Percentiles rank a stretch among this genome's conserved stretches.
phyloP scores from a whole-genome alignment of 1,140 invertebrate species.

The Venturia canescens region DNA sequence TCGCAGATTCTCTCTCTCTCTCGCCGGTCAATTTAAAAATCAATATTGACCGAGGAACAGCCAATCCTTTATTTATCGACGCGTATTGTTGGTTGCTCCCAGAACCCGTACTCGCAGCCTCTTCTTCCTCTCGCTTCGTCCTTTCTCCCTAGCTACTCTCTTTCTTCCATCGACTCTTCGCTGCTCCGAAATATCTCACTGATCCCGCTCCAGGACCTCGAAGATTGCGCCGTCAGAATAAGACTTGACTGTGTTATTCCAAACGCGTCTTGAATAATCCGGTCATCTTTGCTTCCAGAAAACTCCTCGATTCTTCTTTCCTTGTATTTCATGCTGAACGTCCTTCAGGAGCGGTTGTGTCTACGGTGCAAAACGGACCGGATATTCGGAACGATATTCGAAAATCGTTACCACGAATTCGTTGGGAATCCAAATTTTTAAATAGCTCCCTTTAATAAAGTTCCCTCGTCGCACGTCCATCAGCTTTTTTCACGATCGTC shows the following conservation, averaged over 20 bases:
- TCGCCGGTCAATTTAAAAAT: conserved; percentile 77
- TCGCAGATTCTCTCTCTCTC: conserved; percentile 72
- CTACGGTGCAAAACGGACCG: no score
- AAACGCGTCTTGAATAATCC: conserved; percentile 72
- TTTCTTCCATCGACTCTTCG: background rate
- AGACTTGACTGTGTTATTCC: conserved; percentile 64
- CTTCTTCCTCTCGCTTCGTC: conserved; percentile 19
- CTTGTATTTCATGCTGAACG: background rate
- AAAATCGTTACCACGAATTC: no score
- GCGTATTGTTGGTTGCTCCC: conserved; percentile 70
- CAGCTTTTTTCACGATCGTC: background rate
- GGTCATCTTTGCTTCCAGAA: conserved; percentile 57
- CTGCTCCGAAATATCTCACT: background rate
- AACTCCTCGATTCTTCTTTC: background rate
- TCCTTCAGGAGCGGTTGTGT: background rate
- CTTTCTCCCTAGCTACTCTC: background rate
- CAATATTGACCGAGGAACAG: conserved; percentile 76
- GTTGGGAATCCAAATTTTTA: no score
- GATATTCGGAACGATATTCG: no score
- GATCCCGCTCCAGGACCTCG: background rate
- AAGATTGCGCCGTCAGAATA: conserved; percentile 46
- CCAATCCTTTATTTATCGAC: conserved; percentile 76
- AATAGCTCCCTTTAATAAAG: no score
- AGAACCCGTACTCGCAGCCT: conserved; percentile 50
- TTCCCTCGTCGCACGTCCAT: no score